Evolutionary conservation across 1,140 invertebrate genomes (phyloP), one percentile per base, ranked within the genome.

Genomic region (Atta texana): DNA sequence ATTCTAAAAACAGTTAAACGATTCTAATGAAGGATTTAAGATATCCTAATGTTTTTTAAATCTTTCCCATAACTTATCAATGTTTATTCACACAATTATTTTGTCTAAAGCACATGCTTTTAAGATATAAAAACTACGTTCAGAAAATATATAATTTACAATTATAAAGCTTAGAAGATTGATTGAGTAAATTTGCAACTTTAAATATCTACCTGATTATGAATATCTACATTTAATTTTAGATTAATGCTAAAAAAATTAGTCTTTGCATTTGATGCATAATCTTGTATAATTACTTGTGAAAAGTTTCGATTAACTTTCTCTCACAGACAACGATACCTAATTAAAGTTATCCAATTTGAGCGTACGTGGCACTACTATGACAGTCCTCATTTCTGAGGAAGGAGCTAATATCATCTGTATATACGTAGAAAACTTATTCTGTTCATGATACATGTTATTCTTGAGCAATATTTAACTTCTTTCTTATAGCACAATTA

Each of bases 341-440:
- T 82, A 82, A 82, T 82, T 74, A 82, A 82, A 82, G 80, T 82
- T 74, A 82, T 74, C 80, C 80, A 82, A 82, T 74, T 74, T 82
- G 39, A 59, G 55, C 68, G 55, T 61, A 74, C 55, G 55, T 74
- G 68, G 24, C 55, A 61, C 53, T 55, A 61, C 39, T 53, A 55
- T 21, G 68, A 82, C 68, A 61, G 24, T 82, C 55, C 18, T 82
- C 69, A 39, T 61, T 82, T 74, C 80, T 53, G 39, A 61, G 66
- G 18, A 59, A 74, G 53, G 39, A 82, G 80, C 31, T 82, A 71
- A 71, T 71, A 49, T 59, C 69, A 61, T 61, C 24, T 82, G 39
- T 71, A 49, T 82, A 61, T 39, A 82, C 4, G 24, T 80, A 39
- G 49, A 74, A 82, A 82, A 82, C 80, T 74, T 74, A 74, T 74